Base-by-base conservation (phyloP, 2,888 invertebrate species). In the Sabatieria punctata region DNA sequence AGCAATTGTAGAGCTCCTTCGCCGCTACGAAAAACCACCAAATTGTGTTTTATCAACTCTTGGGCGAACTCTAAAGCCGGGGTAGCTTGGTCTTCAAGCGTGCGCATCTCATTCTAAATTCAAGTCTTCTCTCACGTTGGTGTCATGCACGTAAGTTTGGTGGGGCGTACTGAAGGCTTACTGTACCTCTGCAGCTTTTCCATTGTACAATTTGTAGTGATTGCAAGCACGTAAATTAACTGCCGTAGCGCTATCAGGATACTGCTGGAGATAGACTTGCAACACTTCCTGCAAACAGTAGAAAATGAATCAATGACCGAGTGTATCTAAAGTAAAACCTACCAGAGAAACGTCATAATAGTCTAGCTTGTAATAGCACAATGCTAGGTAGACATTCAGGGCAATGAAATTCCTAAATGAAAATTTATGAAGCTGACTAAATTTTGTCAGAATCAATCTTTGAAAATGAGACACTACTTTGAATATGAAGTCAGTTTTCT, bases 341-440 rank as follows among this genome's bases (percentile, higher is more conserved):
- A 69, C 70, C 69, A 93, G 89, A 0, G 93, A 89, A 41, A 91
- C 89, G 68, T 95, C 95, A 64, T 89, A 95, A 67, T 91, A 95
- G 69, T 95, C 95, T 60, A 95, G 71, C 67, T 97, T 95, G 71
- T 95, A 97, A 69, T 95, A 95, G 64, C 95, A 97, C 18, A 95
- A 71, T 0, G 93, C 95, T 48, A 95, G 82, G 67, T 97, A 95
- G 2, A 95, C 88, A 68, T 97, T 93, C 49, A 97, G 69, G 1
- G 95, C 95, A 64, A 91, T 72, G 67, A 79, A 85, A 45, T 84
- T 82, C 57, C 88, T 86, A 68, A 25, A 71, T 71, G 48, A 45
- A 48, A n/a, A n/a, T n/a, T n/a, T n/a, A n/a, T n/a, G n/a, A n/a
- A n/a, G n/a, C n/a, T n/a, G n/a, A 51, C 4, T n/a, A n/a, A 6